A percentile compares a stretch with the other conserved stretches of the same genome.
Conservation (phyloP, 1,140 invertebrate genomes). For the Linepithema humile region DNA sequence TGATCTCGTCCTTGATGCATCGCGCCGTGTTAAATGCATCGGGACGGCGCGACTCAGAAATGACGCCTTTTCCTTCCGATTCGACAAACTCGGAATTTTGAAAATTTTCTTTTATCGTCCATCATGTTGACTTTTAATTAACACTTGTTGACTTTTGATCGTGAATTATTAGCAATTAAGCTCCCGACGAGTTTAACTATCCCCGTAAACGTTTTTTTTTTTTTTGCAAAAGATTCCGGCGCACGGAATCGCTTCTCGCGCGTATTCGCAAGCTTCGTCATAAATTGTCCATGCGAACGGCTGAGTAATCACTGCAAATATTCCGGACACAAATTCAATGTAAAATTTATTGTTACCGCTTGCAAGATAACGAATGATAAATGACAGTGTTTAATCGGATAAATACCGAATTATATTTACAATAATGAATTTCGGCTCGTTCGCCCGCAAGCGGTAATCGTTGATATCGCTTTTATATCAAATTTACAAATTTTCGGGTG, state of each 20-base stretch:
- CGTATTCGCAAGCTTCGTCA: background rate
- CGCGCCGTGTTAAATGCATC: background rate
- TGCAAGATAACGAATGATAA: slow-evolving; percentile 28
- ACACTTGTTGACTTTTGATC: background rate
- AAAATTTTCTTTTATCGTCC: background rate
- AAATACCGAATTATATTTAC: background rate
- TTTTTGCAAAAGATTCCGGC: background rate
- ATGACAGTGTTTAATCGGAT: background rate
- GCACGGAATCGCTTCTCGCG: background rate
- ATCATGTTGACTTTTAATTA: background rate
- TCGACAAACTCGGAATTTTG: background rate
- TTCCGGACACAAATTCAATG: background rate
- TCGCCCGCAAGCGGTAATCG: background rate
- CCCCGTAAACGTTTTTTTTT: background rate
- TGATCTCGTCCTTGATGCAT: slow-evolving; percentile 40
- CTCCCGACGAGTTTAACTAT: background rate
- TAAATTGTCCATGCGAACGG: background rate
- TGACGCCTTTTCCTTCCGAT: background rate
- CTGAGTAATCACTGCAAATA: background rate
- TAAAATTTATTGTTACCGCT: slow-evolving; percentile 11
- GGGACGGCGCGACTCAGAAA: slow-evolving; percentile 13
- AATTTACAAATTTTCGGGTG: slow-evolving; percentile 6
- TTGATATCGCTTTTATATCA: background rate
- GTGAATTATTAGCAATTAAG: background rate
- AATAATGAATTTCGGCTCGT: slow-evolving; percentile 17